phyloP scores from a whole-genome alignment of 2,888 invertebrate genomes.

The Ashinkailepas kermadecensis region DNA sequence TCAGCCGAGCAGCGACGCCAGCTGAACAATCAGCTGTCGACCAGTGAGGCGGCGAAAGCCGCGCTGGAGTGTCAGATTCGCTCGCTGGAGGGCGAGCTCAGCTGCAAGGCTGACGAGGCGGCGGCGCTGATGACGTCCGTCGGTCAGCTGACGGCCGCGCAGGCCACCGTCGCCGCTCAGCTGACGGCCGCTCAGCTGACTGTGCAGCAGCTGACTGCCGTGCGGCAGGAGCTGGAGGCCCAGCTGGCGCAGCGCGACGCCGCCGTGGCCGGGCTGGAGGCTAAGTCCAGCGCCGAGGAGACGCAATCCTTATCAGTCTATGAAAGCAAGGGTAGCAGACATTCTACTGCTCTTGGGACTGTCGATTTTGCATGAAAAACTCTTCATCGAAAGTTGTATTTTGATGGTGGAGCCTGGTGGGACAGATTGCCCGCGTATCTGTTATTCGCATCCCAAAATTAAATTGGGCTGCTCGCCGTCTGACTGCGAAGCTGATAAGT shows the following conservation, averaged over 20 bases:
- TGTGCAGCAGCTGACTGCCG: constrained; percentile 26
- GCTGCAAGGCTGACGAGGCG: constrained; percentile 30
- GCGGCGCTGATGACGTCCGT: constrained; percentile 31
- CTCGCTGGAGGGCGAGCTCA: constrained; percentile 30
- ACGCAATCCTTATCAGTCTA: not conserved
- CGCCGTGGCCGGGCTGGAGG: constrained; percentile 27
- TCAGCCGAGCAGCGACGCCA: not conserved
- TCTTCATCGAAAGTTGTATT: too few species aligned
- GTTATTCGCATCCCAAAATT: too few species aligned
- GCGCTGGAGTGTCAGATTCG: constrained; percentile 27
- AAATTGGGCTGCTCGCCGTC: too few species aligned
- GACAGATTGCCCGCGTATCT: too few species aligned
- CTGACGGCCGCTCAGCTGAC: constrained; percentile 28
- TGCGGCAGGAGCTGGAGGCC: constrained; percentile 21
- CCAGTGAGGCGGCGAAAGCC: not conserved
- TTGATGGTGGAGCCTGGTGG: too few species aligned
- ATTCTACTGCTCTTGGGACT: too few species aligned
- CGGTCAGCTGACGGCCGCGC: constrained; percentile 29
- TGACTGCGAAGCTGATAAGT: too few species aligned
- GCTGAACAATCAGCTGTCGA: not conserved
- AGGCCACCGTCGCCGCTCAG: constrained; percentile 30
- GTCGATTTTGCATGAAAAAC: too few species aligned
- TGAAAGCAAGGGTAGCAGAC: too few species aligned
- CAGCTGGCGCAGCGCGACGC: constrained; percentile 24
- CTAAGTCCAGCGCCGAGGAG: constrained; percentile 33